A percentile compares a stretch with the other conserved stretches of the same genome.
Evolutionary conservation across 2,888 invertebrate genomes (phyloP).

Genomic region (Eubasilissa splendida): DNA sequence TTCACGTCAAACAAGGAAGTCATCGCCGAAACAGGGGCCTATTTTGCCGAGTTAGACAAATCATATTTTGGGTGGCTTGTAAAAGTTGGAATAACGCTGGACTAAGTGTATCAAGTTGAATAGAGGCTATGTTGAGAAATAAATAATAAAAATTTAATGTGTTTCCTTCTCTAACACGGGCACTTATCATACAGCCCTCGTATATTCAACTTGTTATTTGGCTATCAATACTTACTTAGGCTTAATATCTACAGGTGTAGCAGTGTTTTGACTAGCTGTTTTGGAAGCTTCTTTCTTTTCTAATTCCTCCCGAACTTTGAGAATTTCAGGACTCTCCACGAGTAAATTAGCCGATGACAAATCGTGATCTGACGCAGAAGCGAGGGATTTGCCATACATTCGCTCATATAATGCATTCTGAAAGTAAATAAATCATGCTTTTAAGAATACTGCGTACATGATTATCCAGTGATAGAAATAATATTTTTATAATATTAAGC

Average conservation of each 20-base stretch:
- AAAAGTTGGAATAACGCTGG: too few relatives aligned
- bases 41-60: too few relatives aligned
- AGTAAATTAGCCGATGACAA: conserved; percentile 65
- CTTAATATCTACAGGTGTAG: conserved; percentile 58
- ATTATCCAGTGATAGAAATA: neutral
- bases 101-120: too few relatives aligned
- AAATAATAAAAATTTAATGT: too few relatives aligned
- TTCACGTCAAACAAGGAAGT: too few relatives aligned
- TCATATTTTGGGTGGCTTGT: too few relatives aligned
- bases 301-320: conserved; percentile 73
- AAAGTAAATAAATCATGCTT: conserved; percentile 53
- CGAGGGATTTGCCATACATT: conserved; percentile 86
- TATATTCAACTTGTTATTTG: too few relatives aligned
- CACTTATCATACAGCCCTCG: too few relatives aligned
- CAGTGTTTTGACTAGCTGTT: conserved; percentile 8
- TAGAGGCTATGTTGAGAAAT: too few relatives aligned
- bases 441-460: neutral
- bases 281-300: conserved; percentile 66
- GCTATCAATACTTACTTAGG: conserved; percentile 37
- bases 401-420: conserved; percentile 88
- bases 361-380: conserved; percentile 66
- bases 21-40: too few relatives aligned
- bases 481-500: too few relatives aligned
- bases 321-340: conserved; percentile 73
- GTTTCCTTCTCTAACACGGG: too few relatives aligned